Base-by-base conservation (phyloP, 2,113 vertebrate species). In the Aphyosemion australe region DNA sequence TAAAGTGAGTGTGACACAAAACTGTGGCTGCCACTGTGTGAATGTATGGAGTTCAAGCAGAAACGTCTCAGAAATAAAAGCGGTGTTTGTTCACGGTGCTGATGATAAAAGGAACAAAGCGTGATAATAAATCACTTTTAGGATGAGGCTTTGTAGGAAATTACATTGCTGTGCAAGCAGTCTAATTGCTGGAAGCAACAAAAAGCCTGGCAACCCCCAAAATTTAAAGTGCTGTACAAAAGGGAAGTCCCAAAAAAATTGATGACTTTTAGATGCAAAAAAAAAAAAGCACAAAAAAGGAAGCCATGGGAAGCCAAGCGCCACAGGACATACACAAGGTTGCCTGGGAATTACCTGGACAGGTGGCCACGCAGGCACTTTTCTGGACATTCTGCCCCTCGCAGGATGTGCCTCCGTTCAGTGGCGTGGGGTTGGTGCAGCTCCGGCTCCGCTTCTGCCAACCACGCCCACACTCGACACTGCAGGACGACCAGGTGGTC, bases 381-480 rank as follows among this genome's bases (percentile, higher is more conserved):
- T 98, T 99, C 96, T 99, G 96, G 93, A 97, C 92, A 57, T 94
- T 98, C 94, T 99, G 97, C 83, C 97, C 97, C 90, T 98, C 97
- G 90, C 97, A 99, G 92, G 95, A 96, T 85, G 95, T 93, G 66
- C 97, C 97, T 89, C 97, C 97, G 77, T 99, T 99, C 93, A 99
- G 94, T 91, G 97, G 97, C 3, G 97, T 94, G 80, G 97, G 97
- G 89, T 99, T 99, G 94, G 97, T 98, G 90, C 97, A 99, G 84
- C 94, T 98, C 80, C 97, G 93, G 90, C 95, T 99, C 94, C 97
- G 95, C 94, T 98, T 99, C 95, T 99, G 97, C 96, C 95, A 98
- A 88, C 97, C 97, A 69, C 97, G 95, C 91, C 97, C 97, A 78
- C 97, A 99, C 92, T 94, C 94, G 71, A 95, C 94, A 71, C 97